Evolutionary conservation across 2,888 invertebrate genomes (phyloP), one percentile per base, ranked within the genome.

Genomic region (Drosophila nr. perissopoda): DNA sequence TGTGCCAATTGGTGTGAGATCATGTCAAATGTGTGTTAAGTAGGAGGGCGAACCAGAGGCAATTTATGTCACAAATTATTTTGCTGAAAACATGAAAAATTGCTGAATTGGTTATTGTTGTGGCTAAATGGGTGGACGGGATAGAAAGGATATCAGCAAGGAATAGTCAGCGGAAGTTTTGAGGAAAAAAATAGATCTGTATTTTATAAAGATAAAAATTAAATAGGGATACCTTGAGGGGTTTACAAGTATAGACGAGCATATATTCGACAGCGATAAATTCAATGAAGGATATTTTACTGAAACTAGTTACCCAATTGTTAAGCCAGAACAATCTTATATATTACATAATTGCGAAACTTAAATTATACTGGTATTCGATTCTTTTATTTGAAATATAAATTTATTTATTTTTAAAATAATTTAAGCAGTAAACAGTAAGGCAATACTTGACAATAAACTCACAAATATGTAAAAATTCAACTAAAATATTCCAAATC

Each of bases 11-110:
- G 62, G 27, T 36, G 34, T 18, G 42, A 53, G 34, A 21, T 64
- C 60, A 62, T 60, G 46, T 53, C 29, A 38, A 62, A 79, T 49
- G 51, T 76, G 81, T 51, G 73, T 3, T 79, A 74, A 69, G 56
- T 40, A 57, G 79, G 71, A 70, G 79, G 76, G 70, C 62, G 68
- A 63, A 59, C 25, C 40, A 25, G 25, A 58, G 63, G 65, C 74
- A 75, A 84, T 79, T 75, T 53, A 54, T 81, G 82, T 76, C 66
- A 67, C 58, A 66, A 70, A 78, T 70, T 71, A 38, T 70, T 61
- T 40, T 68, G 67, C 68, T 62, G 69, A 82, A 76, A 65, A 48
- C 64, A 66, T 80, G 67, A 78, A 72, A 68, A 71, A 78, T 80
- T 71, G 56, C 61, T 13, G 21, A 46, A 21, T 34, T 46, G 16